phyloP scores from a whole-genome alignment of 2,888 invertebrate genomes.

The Protophormia terraenovae region DNA sequence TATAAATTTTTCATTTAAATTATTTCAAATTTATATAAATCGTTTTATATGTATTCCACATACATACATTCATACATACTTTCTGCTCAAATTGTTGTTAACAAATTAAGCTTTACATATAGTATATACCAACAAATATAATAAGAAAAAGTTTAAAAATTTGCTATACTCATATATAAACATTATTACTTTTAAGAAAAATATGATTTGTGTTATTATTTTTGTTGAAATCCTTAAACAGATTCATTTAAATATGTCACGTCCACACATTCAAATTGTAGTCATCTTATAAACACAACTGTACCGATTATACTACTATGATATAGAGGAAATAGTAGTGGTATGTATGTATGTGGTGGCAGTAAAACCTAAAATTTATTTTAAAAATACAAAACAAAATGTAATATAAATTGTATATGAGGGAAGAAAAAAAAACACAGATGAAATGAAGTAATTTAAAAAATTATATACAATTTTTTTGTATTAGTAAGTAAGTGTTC shows the following conservation, averaged over 20 bases:
- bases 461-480: constrained; percentile 49
- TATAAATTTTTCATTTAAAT: constrained; percentile 59
- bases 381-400: constrained; percentile 40
- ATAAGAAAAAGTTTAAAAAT: background rate
- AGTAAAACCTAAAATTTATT: constrained; percentile 52
- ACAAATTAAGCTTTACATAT: constrained; percentile 28
- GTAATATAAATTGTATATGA: background rate
- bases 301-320: constrained; percentile 12
- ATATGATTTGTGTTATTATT: constrained; percentile 33
- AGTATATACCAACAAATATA: no score
- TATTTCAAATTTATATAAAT: constrained; percentile 59
- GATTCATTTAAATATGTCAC: constrained; percentile 66
- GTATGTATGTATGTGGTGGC: background rate
- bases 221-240: constrained; percentile 53
- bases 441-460: constrained; percentile 66
- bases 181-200: constrained; percentile 27
- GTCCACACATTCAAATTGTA: constrained; percentile 65
- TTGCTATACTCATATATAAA: background rate
- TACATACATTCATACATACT: background rate
- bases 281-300: constrained; percentile 55
- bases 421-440: constrained; percentile 3
- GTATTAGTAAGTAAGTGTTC: background rate
- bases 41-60: constrained; percentile 45
- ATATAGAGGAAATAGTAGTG: background rate
- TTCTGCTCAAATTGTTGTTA: background rate